Percentiles rank a stretch among this genome's conserved stretches.
These are phyloP conservation scores for Arctocebus calabarensis DNA, from an alignment of 2,797 vertebrate species.

Conservation along the genomic window DNA sequence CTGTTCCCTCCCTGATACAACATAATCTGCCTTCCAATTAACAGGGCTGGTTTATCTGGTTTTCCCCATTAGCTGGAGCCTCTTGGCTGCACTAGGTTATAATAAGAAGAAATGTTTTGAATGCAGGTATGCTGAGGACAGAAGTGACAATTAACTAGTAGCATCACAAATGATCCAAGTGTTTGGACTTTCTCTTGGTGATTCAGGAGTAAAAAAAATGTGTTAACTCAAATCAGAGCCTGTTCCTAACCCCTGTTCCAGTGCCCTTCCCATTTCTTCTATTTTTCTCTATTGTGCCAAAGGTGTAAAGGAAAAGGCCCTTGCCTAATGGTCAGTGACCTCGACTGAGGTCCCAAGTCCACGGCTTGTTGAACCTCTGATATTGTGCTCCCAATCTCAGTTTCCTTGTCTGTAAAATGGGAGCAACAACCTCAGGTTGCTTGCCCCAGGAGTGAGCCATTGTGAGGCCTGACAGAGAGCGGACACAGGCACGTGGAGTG, in stretches of 20 bases:
- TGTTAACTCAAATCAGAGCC: background rate
- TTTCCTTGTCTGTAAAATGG: background rate
- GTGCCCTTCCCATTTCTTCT: background rate
- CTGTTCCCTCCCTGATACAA: background rate
- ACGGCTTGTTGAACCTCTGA: background rate
- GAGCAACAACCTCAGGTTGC: accelerated
- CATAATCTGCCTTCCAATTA: background rate
- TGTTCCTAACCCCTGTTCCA: background rate
- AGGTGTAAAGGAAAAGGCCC: background rate
- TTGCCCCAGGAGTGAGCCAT: accelerated
- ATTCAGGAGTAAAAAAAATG: background rate
- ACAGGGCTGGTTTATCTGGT: background rate
- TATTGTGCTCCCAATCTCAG: background rate
- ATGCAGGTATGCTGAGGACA: background rate
- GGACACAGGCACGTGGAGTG: accelerated
- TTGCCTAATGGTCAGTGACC: background rate
- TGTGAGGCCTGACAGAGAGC: background rate
- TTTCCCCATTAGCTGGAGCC: background rate
- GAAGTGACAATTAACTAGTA: background rate
- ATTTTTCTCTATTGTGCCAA: background rate
- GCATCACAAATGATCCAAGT: background rate
- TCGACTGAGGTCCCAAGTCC: background rate
- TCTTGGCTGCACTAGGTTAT: accelerated
- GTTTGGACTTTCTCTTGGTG: background rate
- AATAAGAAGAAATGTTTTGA: background rate